Evolutionary conservation across 1,140 invertebrate species (phyloP).

Genomic region (Danaus melanippus): DNA sequence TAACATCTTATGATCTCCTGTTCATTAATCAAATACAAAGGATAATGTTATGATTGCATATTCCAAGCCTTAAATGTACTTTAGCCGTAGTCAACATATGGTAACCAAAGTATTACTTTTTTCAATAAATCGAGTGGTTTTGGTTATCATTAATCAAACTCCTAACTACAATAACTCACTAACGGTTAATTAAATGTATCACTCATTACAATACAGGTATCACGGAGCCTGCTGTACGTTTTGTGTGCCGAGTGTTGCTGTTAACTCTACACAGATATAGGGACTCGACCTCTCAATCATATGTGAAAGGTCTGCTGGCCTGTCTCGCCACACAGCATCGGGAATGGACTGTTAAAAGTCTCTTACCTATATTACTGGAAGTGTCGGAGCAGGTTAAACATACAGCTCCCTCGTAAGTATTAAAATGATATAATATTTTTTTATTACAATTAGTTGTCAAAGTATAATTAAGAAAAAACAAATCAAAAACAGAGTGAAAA

Average conservation of each 20-base stretch:
- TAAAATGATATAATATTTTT: constrained; percentile 32
- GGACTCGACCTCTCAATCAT: constrained; percentile 82
- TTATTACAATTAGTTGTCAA: constrained; percentile 2
- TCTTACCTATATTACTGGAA: constrained; percentile 75
- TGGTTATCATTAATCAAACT: too few relatives aligned
- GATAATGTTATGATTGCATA: too few relatives aligned
- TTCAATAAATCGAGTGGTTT: too few relatives aligned
- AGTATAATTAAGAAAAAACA: too few relatives aligned
- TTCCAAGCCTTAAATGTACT: too few relatives aligned
- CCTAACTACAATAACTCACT: too few relatives aligned
- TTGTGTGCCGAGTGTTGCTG: constrained; percentile 82
- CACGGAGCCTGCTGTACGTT: constrained; percentile 82
- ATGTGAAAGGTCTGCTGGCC: constrained; percentile 79
- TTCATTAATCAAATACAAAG: constrained; percentile 5
- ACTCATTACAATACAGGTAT: constrained; percentile 73
- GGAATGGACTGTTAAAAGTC: constrained; percentile 79
- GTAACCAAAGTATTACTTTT: too few relatives aligned
- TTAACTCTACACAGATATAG: constrained; percentile 83
- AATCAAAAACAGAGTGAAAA: too few relatives aligned
- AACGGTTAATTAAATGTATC: too few relatives aligned
- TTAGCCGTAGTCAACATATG: too few relatives aligned
- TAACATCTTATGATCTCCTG: constrained; percentile 7
- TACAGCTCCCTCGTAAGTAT: constrained; percentile 79
- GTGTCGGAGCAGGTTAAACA: constrained; percentile 78
- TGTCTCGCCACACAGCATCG: constrained; percentile 77